Percentiles rank a stretch among this genome's conserved stretches.
Conservation (phyloP, 2,113 vertebrate species). For the Semnornis frantzii region DNA sequence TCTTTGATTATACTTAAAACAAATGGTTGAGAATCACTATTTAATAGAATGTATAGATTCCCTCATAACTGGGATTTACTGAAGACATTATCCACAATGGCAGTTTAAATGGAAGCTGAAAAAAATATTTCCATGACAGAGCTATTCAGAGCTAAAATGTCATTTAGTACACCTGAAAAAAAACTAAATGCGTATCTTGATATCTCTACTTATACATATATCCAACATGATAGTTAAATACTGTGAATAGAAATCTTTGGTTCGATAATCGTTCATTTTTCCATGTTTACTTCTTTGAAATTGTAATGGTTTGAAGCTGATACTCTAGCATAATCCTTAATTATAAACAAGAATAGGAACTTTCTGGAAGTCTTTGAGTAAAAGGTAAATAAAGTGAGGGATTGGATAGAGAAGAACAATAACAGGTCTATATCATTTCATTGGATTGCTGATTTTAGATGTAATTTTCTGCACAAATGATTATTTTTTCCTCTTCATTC, state of each 20-base stretch:
- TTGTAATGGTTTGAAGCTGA: too few relatives aligned
- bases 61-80: background rate
- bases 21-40: background rate
- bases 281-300: background rate
- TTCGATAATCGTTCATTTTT: background rate
- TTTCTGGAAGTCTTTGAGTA: too few relatives aligned
- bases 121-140: background rate
- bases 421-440: too few relatives aligned
- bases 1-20: background rate
- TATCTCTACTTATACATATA: background rate
- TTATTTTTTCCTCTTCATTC: too few relatives aligned
- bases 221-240: background rate
- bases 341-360: too few relatives aligned
- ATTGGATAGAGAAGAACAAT: too few relatives aligned
- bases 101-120: background rate
- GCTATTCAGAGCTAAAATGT: background rate
- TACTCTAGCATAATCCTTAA: too few relatives aligned
- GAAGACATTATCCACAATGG: background rate
- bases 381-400: too few relatives aligned
- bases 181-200: rapidly evolving
- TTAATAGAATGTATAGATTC: background rate
- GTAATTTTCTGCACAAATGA: too few relatives aligned
- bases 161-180: background rate
- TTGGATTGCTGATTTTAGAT: too few relatives aligned
- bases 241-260: background rate